Conservation (phyloP, 2,113 vertebrate genomes). For the human (Homo sapiens) region DNA sequence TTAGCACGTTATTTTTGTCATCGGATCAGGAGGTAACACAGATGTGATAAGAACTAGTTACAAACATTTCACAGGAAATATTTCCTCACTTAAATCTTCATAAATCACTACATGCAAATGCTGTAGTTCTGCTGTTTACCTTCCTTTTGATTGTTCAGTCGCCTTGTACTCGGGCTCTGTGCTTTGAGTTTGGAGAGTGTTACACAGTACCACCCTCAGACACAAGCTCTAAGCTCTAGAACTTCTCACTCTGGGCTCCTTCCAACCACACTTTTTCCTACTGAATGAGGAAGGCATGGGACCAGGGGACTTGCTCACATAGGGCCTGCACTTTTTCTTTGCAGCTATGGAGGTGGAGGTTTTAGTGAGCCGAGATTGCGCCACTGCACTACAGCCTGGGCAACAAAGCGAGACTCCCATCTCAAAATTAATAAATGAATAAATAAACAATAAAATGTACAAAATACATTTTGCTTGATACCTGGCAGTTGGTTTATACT, state of each 20-base stretch:
- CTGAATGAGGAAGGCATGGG: neutral
- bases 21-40: neutral
- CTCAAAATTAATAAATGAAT: no score
- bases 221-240: neutral
- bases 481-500: neutral
- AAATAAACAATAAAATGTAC: neutral
- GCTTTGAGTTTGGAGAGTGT: neutral
- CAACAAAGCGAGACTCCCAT: no score
- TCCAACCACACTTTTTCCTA: neutral
- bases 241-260: no score
- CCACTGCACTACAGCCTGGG: no score
- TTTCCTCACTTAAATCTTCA: neutral
- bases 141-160: neutral
- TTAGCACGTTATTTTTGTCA: neutral
- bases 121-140: neutral
- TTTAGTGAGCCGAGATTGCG: no score
- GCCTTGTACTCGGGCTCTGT: neutral
- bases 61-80: neutral
- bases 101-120: neutral
- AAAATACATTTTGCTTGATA: neutral
- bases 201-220: neutral
- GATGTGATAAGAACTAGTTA: neutral
- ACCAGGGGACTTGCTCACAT: neutral
- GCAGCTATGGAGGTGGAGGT: no score
- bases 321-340: neutral